Evolutionary conservation across 2,113 vertebrate species (phyloP).

Genomic region (Suncus etruscus): DNA sequence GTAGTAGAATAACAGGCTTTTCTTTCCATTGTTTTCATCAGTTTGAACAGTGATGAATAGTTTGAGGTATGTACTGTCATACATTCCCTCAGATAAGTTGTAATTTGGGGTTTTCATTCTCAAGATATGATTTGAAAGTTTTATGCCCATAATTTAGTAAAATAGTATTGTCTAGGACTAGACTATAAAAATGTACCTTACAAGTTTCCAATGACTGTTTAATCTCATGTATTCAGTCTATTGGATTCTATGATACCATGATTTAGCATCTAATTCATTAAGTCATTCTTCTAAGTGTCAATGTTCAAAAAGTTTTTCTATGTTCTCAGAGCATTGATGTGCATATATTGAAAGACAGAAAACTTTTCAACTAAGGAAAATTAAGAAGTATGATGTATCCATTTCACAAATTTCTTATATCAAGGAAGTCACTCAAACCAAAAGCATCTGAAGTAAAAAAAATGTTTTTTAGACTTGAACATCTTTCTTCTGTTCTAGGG

Average conservation of each 20-base stretch:
- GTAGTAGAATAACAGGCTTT: neutral
- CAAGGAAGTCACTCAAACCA: neutral
- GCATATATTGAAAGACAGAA: neutral
- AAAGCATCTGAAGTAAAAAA: neutral
- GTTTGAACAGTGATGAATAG: neutral
- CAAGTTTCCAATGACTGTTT: neutral
- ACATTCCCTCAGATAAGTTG: neutral
- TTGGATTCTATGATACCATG: neutral
- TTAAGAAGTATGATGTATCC: neutral
- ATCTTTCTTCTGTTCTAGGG: slow-evolving; percentile 88
- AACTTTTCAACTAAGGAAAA: neutral
- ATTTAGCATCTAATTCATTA: neutral
- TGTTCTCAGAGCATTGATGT: neutral
- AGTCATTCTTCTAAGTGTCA: neutral
- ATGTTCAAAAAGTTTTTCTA: neutral
- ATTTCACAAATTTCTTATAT: neutral
- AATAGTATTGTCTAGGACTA: neutral
- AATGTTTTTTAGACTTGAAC: neutral
- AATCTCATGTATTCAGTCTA: neutral
- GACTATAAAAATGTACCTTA: neutral
- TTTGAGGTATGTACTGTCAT: neutral
- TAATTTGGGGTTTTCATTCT: neutral
- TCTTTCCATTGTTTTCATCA: slow-evolving; percentile 12
- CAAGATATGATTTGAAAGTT: neutral
- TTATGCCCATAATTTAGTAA: neutral